Conservation (phyloP, 53 echinoderm and acorn worm species). For the Stichopus horrens region DNA sequence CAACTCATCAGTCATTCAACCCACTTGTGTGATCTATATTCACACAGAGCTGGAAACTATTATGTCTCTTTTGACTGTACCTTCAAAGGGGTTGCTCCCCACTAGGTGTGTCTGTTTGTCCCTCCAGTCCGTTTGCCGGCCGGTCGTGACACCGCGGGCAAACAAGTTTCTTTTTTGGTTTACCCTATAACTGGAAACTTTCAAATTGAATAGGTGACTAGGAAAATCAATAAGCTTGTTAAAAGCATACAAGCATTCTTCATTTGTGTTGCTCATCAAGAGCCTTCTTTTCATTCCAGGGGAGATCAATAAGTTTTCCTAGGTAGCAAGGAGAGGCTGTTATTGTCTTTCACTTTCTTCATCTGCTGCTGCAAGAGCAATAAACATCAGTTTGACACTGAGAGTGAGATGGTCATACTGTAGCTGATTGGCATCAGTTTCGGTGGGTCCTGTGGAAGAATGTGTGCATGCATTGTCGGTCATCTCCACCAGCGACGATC, state of each 20-base stretch:
- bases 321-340: slow-evolving; percentile 10
- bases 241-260: slow-evolving; percentile 23
- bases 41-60: not conserved
- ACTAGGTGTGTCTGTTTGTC: too few species aligned
- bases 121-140: too few species aligned
- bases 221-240: slow-evolving; percentile 32
- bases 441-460: too few species aligned
- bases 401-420: not conserved
- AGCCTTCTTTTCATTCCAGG: not conserved
- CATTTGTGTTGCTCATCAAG: not conserved
- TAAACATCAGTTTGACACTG: not conserved
- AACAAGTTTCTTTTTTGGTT: not conserved
- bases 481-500: too few species aligned
- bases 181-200: slow-evolving; percentile 35
- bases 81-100: too few species aligned
- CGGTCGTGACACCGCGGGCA: slow-evolving; percentile 14
- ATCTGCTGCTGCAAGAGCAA: not conserved
- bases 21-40: not conserved
- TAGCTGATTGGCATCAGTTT: too few species aligned
- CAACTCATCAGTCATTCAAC: not conserved
- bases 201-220: not conserved
- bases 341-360: not conserved
- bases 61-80: too few species aligned
- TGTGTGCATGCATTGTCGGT: too few species aligned
- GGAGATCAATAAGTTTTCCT: slow-evolving; percentile 28